A percentile compares a stretch with the other conserved stretches of the same genome.
phyloP scores from a whole-genome alignment of 2,888 invertebrate species.

The Caradrina kadenii region DNA sequence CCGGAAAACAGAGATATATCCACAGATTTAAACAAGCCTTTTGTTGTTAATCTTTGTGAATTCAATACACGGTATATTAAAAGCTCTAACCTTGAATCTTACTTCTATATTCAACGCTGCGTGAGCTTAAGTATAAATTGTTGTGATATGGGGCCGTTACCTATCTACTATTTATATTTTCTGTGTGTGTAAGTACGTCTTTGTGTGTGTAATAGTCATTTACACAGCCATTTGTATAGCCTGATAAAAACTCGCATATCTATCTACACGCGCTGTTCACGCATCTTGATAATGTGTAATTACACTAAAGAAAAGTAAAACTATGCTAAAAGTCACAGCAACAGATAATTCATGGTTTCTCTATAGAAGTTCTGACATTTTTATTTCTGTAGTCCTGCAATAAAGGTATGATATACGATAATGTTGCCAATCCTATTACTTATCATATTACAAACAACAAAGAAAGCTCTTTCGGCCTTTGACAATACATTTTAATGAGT shows the following conservation, averaged over 20 bases:
- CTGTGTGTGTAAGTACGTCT: neutral
- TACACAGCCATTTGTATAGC: slow-evolving; percentile 12
- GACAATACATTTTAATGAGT: slow-evolving; percentile 61
- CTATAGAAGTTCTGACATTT: slow-evolving; percentile 45
- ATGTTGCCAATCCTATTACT: slow-evolving; percentile 54
- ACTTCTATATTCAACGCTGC: slow-evolving; percentile 31
- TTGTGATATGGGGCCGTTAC: slow-evolving; percentile 42
- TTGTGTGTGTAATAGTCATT: neutral
- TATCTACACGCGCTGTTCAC: neutral
- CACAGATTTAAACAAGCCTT: slow-evolving; percentile 34
- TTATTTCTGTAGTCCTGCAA: slow-evolving; percentile 47
- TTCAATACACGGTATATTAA: slow-evolving; percentile 50
- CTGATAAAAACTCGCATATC: slow-evolving; percentile 1
- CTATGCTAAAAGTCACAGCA: slow-evolving; percentile 38
- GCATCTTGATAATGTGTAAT: slow-evolving; percentile 30
- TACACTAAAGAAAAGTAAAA: slow-evolving; percentile 34
- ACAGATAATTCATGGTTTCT: slow-evolving; percentile 48
- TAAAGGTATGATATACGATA: slow-evolving; percentile 58
- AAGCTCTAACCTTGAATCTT: slow-evolving; percentile 51
- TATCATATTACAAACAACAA: slow-evolving; percentile 49
- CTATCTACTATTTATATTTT: slow-evolving; percentile 14
- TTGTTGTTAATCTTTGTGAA: slow-evolving; percentile 49
- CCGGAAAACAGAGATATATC: slow-evolving; percentile 37
- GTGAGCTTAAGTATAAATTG: slow-evolving; percentile 41
- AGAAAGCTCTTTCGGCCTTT: slow-evolving; percentile 51